phyloP scores from a whole-genome alignment of 1,140 invertebrate species.

The Hypothenemus hampei region DNA sequence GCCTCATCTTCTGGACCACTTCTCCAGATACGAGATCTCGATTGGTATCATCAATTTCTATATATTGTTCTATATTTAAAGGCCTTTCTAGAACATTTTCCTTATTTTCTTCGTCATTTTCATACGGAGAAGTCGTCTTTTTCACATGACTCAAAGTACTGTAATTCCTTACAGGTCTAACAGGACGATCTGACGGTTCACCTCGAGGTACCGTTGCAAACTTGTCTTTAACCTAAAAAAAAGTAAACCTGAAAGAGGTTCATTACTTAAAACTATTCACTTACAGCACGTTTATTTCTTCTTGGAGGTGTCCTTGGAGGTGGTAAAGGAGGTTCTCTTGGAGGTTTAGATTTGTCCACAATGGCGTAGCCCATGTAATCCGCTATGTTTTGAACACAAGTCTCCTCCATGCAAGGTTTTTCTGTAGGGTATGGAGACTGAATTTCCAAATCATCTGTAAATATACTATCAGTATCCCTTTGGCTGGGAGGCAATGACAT shows the following conservation, averaged over 20 bases:
- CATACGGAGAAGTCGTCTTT: conserved; percentile 45
- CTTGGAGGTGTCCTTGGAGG: conserved; percentile 44
- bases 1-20: conserved; percentile 72
- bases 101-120: conserved; percentile 42
- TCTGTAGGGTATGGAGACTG: conserved; percentile 1
- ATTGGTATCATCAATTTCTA: conserved; percentile 56
- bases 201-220: conserved; percentile 53
- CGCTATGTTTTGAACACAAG: conserved; percentile 37
- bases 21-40: conserved; percentile 64
- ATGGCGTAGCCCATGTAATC: conserved; percentile 62
- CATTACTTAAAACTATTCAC: not conserved
- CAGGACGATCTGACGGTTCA: conserved; percentile 37
- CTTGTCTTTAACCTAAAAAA: no score
- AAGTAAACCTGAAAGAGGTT: no score
- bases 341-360: conserved; percentile 57
- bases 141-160: conserved; percentile 60
- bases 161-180: conserved; percentile 59
- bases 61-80: conserved; percentile 47
- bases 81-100: conserved; percentile 43
- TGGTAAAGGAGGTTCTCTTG: conserved; percentile 54
- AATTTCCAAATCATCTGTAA: conserved; percentile 5
- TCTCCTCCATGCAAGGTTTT: conserved; percentile 37
- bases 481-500: conserved; percentile 6
- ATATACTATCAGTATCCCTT: conserved; percentile 9
- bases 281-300: conserved; percentile 47